Conservation (phyloP, 1,140 invertebrate species). For the Drosophila ficusphila region DNA sequence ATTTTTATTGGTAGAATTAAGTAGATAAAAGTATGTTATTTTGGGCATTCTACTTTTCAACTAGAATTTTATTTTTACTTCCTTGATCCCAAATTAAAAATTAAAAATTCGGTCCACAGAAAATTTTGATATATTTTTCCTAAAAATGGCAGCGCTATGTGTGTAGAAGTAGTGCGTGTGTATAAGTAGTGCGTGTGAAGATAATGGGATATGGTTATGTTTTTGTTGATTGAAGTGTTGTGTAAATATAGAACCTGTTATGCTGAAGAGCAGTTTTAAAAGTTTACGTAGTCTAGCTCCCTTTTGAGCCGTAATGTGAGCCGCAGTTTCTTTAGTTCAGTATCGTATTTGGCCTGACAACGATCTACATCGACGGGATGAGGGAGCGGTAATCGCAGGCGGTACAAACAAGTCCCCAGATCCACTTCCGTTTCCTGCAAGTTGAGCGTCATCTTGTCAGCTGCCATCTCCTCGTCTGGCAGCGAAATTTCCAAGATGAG, state of each 20-base stretch:
- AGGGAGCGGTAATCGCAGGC: conserved; percentile 90
- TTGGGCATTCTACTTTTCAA: too few species aligned
- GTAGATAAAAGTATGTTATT: too few species aligned
- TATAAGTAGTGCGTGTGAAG: too few species aligned
- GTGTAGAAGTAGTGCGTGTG: too few species aligned
- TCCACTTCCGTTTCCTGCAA: conserved; percentile 89
- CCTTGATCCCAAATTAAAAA: background rate
- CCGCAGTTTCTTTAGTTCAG: conserved; percentile 87
- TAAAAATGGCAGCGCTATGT: too few species aligned
- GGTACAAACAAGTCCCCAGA: conserved; percentile 86
- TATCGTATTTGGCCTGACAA: conserved; percentile 92
- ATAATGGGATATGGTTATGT: too few species aligned
- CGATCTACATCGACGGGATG: conserved; percentile 91
- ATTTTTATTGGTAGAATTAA: too few species aligned
- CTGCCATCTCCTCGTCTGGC: conserved; percentile 88
- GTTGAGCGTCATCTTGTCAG: conserved; percentile 88
- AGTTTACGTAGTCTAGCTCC: conserved; percentile 93
- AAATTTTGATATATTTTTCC: background rate
- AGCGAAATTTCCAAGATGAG: conserved; percentile 90
- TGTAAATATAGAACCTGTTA: background rate
- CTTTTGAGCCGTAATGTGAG: conserved; percentile 89
- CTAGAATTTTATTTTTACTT: too few species aligned
- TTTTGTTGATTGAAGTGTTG: too few species aligned
- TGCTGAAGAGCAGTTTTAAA: conserved; percentile 39
- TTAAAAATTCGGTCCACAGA: background rate